Evolutionary conservation across 2,888 invertebrate genomes (phyloP).

Genomic region (Trachelus stipa): DNA sequence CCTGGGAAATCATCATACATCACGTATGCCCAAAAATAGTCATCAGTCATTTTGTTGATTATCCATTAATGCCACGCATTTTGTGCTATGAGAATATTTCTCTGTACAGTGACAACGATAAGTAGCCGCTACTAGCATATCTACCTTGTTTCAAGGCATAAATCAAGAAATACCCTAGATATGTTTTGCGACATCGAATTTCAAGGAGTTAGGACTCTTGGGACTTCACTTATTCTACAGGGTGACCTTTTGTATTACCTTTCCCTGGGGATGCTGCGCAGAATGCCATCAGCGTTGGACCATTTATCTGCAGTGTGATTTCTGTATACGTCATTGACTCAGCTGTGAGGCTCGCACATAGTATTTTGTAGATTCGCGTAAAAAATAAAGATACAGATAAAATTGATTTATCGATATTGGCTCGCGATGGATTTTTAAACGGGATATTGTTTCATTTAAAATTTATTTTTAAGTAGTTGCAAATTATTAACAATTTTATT

Average conservation of each 20-base stretch:
- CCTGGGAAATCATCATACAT: background rate
- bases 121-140: background rate
- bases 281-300: background rate
- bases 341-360: background rate
- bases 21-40: background rate
- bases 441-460: background rate
- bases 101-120: background rate
- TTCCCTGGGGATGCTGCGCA: background rate
- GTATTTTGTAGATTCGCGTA: background rate
- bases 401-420: background rate
- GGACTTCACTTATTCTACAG: background rate
- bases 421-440: background rate
- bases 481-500: background rate
- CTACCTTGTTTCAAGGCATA: background rate
- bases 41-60: background rate
- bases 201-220: background rate
- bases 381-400: background rate
- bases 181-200: background rate
- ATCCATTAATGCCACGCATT: background rate
- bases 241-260: background rate
- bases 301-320: background rate
- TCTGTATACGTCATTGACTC: background rate
- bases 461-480: background rate
- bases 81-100: background rate
- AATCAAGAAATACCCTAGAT: background rate